Base-by-base conservation (phyloP, 1,140 invertebrate genomes). In the Drosophila simulans region DNA sequence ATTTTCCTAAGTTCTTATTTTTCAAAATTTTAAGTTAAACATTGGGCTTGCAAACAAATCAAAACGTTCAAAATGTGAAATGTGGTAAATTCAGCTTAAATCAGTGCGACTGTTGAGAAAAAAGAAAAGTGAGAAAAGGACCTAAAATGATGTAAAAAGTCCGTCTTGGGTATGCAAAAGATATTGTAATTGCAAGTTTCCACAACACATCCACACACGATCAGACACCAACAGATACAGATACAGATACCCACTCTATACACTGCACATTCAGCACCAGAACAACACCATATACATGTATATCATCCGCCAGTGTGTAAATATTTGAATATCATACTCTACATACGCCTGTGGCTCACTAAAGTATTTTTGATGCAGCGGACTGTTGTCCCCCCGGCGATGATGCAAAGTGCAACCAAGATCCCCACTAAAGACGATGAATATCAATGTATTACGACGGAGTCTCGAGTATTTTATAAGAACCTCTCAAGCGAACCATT, bases 391-490 rank as follows among this genome's bases (percentile, higher is more conserved):
- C 34, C 57, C 73, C 81, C 59, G 45, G 52, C 66, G 64, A 70
- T 75, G 55, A 82, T 58, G 31, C 25, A 54, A 34, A 76, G 76
- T 77, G 65, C 58, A 31, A 31, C 31, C 31, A 64, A 81, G 71
- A 17, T 17, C 22, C 27, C 48, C 35, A 46, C 39, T 35, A 49
- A 59, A 78, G 40, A 62, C 46, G 57, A 86, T 54, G 75, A 88
- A 76, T 76, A 88, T 88, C 84, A 66, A 80, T 77, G 75, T 83
- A 88, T 88, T 88, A 83, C 55, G 35, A 83, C 75, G 66, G 83
- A 88, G 83, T 89, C 83, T 88, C 83, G 83, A 89, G 83, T 89
- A 88, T 80, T 89, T 88, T 48, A 56, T 69, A 88, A 79, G 84
- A 65, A 58, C 66, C 62, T 64, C 49, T 63, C 58, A 53, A 62